Conservation (phyloP, 2,797 vertebrate genomes). For the Microcaecilia unicolor region DNA sequence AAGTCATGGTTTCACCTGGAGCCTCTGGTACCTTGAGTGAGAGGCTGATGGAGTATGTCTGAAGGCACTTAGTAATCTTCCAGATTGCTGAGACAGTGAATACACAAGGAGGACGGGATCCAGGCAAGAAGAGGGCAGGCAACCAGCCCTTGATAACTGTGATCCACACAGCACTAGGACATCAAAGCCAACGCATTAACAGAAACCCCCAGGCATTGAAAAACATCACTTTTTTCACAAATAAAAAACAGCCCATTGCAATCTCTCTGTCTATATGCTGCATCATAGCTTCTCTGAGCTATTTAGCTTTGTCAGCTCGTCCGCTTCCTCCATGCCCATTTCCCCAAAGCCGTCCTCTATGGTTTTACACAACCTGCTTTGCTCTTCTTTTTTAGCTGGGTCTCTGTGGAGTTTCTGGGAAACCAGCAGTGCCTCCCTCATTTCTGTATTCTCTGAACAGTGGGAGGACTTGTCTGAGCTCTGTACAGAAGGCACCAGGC, state of each 20-base stretch:
- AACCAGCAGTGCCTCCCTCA: constrained; percentile 33
- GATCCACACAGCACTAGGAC: constrained; percentile 63
- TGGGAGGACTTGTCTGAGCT: constrained; percentile 35
- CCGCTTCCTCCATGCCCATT: constrained; percentile 33
- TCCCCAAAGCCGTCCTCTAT: constrained; percentile 36
- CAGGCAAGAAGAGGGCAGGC: constrained; percentile 28
- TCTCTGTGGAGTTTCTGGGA: constrained; percentile 46
- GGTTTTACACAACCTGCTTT: constrained; percentile 31
- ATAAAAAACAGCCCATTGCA: constrained; percentile 29
- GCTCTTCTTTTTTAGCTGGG: constrained; percentile 17
- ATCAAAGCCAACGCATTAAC: constrained; percentile 36
- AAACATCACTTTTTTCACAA: constrained; percentile 32
- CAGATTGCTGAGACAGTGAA: constrained; percentile 53
- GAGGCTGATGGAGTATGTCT: constrained; percentile 47
- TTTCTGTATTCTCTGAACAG: constrained; percentile 28
- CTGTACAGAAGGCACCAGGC: constrained; percentile 72
- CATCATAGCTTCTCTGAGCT: constrained; percentile 47
- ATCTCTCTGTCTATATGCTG: constrained; percentile 28
- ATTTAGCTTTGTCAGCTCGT: constrained; percentile 78
- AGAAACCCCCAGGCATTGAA: constrained; percentile 25
- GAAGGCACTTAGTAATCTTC: constrained; percentile 88
- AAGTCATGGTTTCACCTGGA: constrained; percentile 39
- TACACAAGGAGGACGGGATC: constrained; percentile 27
- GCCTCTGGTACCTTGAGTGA: constrained; percentile 36
- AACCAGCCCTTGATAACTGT: constrained; percentile 49